A percentile compares a stretch with the other conserved stretches of the same genome.
Evolutionary conservation across 1,140 invertebrate genomes (phyloP).

Genomic region (Platorchestia sp.): DNA sequence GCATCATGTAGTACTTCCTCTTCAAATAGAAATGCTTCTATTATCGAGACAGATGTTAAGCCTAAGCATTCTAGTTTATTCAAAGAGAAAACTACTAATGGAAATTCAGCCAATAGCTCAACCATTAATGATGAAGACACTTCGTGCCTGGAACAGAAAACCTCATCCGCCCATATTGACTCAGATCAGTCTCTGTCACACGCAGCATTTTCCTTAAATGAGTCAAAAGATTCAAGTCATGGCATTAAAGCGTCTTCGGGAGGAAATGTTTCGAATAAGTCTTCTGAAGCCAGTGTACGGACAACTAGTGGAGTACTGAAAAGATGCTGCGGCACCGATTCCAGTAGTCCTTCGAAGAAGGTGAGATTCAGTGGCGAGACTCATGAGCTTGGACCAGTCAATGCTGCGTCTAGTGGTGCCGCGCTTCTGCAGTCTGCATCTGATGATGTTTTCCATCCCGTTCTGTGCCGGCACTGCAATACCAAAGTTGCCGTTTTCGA

Average conservation of each 20-base stretch:
- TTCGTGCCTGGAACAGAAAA: too few species aligned
- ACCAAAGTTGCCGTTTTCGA: slow-evolving; percentile 78
- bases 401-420: too few species aligned
- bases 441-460: slow-evolving; percentile 74
- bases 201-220: background rate
- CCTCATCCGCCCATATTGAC: too few species aligned
- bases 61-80: too few species aligned
- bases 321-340: slow-evolving; percentile 50
- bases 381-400: background rate
- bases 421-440: background rate
- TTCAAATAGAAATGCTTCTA: too few species aligned
- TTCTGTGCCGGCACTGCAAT: slow-evolving; percentile 75
- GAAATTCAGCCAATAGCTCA: too few species aligned
- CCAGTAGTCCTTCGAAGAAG: slow-evolving; percentile 14
- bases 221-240: background rate
- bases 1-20: too few species aligned
- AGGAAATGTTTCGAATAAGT: background rate
- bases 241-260: background rate
- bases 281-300: background rate
- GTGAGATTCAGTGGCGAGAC: background rate
- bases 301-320: slow-evolving; percentile 48
- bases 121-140: too few species aligned
- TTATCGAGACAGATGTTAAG: too few species aligned
- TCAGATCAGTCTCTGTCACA: background rate
- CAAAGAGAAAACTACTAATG: too few species aligned